Conservation (phyloP, 2,113 vertebrate genomes). For the Octodon degus region DNA sequence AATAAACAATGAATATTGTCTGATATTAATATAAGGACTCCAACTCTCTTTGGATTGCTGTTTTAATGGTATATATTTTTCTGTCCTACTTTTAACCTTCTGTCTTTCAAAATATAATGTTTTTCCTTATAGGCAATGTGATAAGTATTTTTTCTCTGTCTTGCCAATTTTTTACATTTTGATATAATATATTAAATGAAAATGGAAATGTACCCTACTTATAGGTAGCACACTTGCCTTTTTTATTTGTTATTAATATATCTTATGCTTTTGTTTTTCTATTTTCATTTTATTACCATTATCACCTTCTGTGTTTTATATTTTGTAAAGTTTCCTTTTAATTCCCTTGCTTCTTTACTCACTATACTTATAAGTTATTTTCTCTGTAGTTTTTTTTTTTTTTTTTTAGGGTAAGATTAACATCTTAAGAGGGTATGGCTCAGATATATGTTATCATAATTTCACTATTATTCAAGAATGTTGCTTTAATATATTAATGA, state of each 20-base stretch:
- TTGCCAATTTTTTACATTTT: conserved; percentile 10
- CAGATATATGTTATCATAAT: background rate
- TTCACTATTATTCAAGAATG: background rate
- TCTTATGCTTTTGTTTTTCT: background rate
- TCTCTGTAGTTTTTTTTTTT: background rate
- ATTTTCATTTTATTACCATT: background rate
- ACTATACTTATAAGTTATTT: background rate
- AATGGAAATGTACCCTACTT: background rate
- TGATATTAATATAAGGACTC: background rate
- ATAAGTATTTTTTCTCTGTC: background rate
- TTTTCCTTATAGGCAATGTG: background rate
- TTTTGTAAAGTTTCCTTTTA: background rate
- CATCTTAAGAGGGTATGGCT: background rate
- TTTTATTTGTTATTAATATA: background rate
- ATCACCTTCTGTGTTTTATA: background rate
- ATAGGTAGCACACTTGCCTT: background rate
- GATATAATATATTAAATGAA: background rate
- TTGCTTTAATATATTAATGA: background rate
- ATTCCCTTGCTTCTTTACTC: background rate
- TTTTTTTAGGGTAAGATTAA: background rate
- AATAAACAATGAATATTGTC: background rate
- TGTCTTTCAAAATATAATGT: background rate
- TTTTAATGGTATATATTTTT: background rate
- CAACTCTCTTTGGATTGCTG: background rate
- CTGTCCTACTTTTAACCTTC: background rate